Evolutionary conservation across 53 echinoderm and acorn worm genomes (phyloP).

Genomic region (Luidia sarsii): DNA sequence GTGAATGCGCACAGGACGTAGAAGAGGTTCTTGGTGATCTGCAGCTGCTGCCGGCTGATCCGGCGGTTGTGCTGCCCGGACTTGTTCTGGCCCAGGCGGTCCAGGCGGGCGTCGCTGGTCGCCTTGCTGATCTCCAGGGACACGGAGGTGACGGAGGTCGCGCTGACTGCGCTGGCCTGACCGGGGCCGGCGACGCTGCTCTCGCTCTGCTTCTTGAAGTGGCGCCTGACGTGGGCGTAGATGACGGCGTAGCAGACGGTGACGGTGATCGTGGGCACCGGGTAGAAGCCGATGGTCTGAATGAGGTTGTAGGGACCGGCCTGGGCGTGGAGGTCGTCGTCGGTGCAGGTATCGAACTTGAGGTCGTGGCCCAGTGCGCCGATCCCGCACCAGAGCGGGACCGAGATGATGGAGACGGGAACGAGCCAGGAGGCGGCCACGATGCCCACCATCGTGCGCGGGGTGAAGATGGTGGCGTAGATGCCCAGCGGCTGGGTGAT

Average conservation of each 20-base stretch:
- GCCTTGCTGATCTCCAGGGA: not conserved
- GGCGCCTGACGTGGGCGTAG: conserved; percentile 36
- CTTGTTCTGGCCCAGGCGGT: no score
- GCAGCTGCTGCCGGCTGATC: conserved; percentile 36
- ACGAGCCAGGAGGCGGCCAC: conserved; percentile 32
- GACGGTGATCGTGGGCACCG: conserved; percentile 23
- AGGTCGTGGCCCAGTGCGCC: conserved; percentile 34
- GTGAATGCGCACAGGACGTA: conserved; percentile 23
- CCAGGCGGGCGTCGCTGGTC: not conserved
- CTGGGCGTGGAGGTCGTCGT: not conserved
- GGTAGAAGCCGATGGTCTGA: conserved; percentile 22
- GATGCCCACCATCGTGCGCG: conserved; percentile 18
- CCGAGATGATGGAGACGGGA: conserved; percentile 20
- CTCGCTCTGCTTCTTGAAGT: conserved; percentile 1
- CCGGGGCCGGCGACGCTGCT: not conserved
- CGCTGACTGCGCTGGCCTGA: not conserved
- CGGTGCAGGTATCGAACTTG: conserved; percentile 11
- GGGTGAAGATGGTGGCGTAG: conserved; percentile 27
- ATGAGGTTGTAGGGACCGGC: conserved; percentile 21
- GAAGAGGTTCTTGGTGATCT: conserved; percentile 53
- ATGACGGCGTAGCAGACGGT: conserved; percentile 35
- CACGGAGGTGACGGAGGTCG: not conserved
- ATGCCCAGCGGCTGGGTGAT: conserved; percentile 11
- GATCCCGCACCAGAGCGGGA: conserved; percentile 7
- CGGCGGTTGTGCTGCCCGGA: not conserved